phyloP scores from a whole-genome alignment of 2,888 invertebrate species.

The Dyspetes luteomarginatus region DNA sequence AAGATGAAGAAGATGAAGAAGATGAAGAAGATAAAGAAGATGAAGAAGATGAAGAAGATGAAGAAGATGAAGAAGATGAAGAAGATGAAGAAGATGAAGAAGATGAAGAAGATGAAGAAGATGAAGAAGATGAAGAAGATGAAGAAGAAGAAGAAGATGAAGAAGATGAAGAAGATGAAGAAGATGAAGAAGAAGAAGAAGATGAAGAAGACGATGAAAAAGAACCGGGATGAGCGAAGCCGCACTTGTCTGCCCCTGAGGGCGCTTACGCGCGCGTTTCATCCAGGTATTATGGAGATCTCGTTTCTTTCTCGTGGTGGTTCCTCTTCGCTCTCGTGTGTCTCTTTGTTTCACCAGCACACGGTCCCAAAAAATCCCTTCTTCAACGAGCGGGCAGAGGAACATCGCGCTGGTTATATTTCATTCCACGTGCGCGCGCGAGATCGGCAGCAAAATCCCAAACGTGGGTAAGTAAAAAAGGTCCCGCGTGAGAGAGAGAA shows the following conservation, averaged over 20 bases:
- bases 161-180: neutral
- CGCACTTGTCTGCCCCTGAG: neutral
- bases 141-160: no score
- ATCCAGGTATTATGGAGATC: neutral
- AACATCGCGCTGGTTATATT: slow-evolving; percentile 35
- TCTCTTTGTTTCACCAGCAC: neutral
- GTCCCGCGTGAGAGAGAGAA: neutral
- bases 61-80: slow-evolving; percentile 16
- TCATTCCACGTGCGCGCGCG: slow-evolving; percentile 48
- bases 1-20: neutral
- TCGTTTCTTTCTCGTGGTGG: slow-evolving; percentile 16
- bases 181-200: slow-evolving; percentile 4
- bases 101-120: slow-evolving; percentile 32
- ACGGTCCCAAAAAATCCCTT: slow-evolving; percentile 2
- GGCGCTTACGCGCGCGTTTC: slow-evolving; percentile 7
- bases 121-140: neutral
- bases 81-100: slow-evolving; percentile 21
- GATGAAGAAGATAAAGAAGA: slow-evolving; percentile 3
- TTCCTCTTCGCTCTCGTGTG: neutral
- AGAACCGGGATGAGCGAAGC: slow-evolving; percentile 9
- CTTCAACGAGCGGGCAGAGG: slow-evolving; percentile 29
- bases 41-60: neutral
- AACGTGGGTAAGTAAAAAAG: no score
- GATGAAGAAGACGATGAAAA: neutral
- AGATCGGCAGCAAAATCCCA: slow-evolving; percentile 38